Conservation (phyloP, 2,113 vertebrate genomes). For the Rhinoderma darwinii region DNA sequence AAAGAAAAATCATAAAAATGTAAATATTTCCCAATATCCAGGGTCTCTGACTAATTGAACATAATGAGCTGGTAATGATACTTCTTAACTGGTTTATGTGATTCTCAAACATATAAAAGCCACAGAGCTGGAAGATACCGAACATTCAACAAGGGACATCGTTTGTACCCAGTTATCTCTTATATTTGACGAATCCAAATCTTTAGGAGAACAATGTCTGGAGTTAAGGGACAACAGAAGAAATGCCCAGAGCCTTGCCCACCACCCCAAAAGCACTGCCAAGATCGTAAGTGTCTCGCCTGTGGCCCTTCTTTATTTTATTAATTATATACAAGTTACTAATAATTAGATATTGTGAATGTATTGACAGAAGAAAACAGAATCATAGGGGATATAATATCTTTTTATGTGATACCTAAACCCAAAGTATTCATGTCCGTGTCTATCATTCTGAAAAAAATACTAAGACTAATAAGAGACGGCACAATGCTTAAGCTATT, state of each 20-base stretch:
- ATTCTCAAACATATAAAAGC: neutral
- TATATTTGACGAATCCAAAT: neutral
- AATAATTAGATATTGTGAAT: neutral
- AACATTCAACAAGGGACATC: neutral
- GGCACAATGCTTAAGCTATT: too few relatives aligned
- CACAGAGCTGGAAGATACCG: neutral
- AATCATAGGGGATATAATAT: neutral
- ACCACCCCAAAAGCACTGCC: slow-evolving; percentile 32
- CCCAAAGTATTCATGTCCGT: too few relatives aligned
- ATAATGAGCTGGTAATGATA: neutral
- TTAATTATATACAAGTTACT: neutral
- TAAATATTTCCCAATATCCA: neutral
- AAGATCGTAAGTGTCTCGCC: neutral
- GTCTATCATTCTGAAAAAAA: too few relatives aligned
- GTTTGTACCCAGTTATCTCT: neutral
- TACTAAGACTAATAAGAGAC: too few relatives aligned
- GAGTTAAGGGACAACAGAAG: slow-evolving; percentile 35
- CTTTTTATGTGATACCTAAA: too few relatives aligned
- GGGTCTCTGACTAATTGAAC: neutral
- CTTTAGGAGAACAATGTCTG: slow-evolving; percentile 10
- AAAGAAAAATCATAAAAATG: neutral
- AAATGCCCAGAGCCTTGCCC: slow-evolving; percentile 39
- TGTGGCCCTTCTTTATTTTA: neutral
- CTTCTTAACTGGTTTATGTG: neutral
- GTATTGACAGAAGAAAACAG: neutral